Conservation (phyloP, 2,888 invertebrate genomes). For the Lithophane socia region DNA sequence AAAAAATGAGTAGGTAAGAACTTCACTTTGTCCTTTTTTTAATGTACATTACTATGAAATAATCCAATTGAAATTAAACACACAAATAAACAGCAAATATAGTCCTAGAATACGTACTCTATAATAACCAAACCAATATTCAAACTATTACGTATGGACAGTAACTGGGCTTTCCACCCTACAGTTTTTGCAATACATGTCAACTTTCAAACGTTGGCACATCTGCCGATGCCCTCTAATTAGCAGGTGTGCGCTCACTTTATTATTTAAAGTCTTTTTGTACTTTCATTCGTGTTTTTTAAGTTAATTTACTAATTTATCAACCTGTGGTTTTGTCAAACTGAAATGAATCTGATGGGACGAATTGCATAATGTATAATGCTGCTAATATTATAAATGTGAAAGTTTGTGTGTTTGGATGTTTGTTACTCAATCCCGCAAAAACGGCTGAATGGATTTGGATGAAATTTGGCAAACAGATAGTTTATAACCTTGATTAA, state of each 20-base stretch:
- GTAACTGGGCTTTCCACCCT: slow-evolving; percentile 25
- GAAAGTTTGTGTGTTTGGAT: no score
- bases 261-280: slow-evolving; percentile 37
- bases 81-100: neutral
- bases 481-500: no score
- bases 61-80: neutral
- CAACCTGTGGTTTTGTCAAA: slow-evolving; percentile 3
- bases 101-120: neutral
- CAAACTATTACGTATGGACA: neutral
- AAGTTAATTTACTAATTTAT: neutral
- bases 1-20: neutral
- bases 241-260: slow-evolving; percentile 64
- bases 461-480: neutral
- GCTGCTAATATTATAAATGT: no score
- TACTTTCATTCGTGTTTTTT: slow-evolving; percentile 28
- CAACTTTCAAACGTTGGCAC: slow-evolving; percentile 66
- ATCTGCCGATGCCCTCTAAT: slow-evolving; percentile 65
- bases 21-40: neutral
- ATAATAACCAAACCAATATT: neutral
- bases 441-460: no score
- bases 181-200: slow-evolving; percentile 61
- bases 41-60: neutral
- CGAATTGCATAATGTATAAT: neutral
- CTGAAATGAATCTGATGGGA: slow-evolving; percentile 2
- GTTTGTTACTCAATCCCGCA: no score